Evolutionary conservation across 2,888 invertebrate species (phyloP), one percentile per base, ranked within the genome.

Genomic region (Saturnia pavonia): DNA sequence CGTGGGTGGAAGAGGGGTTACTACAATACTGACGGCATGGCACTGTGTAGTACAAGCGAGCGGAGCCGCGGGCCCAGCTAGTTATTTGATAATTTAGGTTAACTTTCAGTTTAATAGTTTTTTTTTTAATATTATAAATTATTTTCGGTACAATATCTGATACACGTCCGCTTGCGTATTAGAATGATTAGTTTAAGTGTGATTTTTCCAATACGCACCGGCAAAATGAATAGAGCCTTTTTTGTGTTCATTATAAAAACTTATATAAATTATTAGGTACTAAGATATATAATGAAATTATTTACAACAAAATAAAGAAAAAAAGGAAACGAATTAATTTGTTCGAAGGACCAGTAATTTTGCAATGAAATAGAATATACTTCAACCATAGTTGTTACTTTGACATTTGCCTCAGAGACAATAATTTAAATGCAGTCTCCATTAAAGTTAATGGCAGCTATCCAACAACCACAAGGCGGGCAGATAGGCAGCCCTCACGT

Each of bases 331-430:
- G 16, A 65, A 65, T 65, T 65, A 65, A 40, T 40, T 9, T n/a
- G 19, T 40, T 6, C 11, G 34, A 2, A 9, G 27, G 4, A 11
- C 8, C n/a, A 65, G 65, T 65, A 65, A 65, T 65, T 40, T 65
- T 65, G 65, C 40, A 40, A 40, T 65, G 40, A 65, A 65, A n/a
- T n/a, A 65, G 40, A n/a, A 65, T 40, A 65, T 34, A 19, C 40
- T 40, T 65, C 65, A 40, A 65, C 40, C 65, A 65, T 40, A 63
- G 63, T 34, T 42, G 19, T 60, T 34, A 43, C 70, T 72, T 70
- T 72, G 76, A 74, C 75, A 74, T 75, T 75, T 70, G 71, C 73
- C 73, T 71, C 73, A 74, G 74, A 74, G 75, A 78, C 75, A 77
- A 76, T 78, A 72, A 76, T 75, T 74, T 73, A 69, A 74, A 70